Conservation (phyloP, 2,113 vertebrate species). For the Dromaius novaehollandiae region DNA sequence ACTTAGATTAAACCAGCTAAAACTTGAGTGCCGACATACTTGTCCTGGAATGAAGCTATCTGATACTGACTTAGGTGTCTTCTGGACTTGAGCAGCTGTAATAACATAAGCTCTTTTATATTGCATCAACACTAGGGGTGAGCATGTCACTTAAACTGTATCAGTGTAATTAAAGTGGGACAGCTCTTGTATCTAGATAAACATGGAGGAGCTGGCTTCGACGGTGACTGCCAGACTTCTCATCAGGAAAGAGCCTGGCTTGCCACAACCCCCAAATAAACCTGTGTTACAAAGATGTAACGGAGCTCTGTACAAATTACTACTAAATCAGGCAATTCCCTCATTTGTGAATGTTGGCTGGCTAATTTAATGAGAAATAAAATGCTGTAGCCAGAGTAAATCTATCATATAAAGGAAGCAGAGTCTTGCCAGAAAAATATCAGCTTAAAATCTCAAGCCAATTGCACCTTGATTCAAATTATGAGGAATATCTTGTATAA, state of each 20-base stretch:
- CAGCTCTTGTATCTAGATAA: not conserved
- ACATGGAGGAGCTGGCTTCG: not conserved
- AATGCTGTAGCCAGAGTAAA: not conserved
- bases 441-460: not conserved
- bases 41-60: not conserved
- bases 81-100: not conserved
- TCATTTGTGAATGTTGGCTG: not conserved
- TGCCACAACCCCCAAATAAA: not conserved
- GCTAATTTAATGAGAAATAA: conserved; percentile 16
- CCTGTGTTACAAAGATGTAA: not conserved
- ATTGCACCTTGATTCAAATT: conserved; percentile 10
- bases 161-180: not conserved
- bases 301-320: not conserved
- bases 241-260: not conserved
- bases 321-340: not conserved
- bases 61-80: not conserved
- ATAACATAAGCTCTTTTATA: not conserved
- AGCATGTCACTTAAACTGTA: not conserved
- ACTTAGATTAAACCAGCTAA: not conserved
- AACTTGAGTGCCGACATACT: not conserved
- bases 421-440: conserved; percentile 9
- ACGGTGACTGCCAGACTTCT: not conserved
- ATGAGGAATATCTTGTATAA: not conserved
- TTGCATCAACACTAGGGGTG: not conserved
- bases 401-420: conserved; percentile 1